phyloP scores from a whole-genome alignment of 92 coral and sea anemone species.

The Porites lobata region DNA sequence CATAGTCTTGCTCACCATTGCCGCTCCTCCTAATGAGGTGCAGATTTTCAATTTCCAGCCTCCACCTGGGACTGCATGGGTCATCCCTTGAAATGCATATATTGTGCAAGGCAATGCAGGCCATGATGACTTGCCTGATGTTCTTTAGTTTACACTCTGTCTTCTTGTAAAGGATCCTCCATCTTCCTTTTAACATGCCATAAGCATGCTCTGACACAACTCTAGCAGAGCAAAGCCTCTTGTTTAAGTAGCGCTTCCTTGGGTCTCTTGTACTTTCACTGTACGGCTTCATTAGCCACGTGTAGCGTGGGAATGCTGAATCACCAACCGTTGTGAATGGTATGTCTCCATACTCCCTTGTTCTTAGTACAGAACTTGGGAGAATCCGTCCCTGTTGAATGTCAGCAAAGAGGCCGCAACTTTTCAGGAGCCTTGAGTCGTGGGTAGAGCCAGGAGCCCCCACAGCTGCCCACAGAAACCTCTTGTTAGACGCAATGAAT shows the following conservation, averaged over 20 bases:
- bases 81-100: constrained; percentile 72
- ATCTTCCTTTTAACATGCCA: constrained; percentile 82
- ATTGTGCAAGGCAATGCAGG: constrained; percentile 74
- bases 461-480: constrained; percentile 76
- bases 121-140: constrained; percentile 66
- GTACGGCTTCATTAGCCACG: constrained; percentile 72
- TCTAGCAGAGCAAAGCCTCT: constrained; percentile 69
- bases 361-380: too few relatives aligned
- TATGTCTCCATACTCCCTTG: constrained; percentile 66
- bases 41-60: constrained; percentile 61
- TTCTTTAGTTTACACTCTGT: constrained; percentile 71
- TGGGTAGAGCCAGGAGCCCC: constrained; percentile 78
- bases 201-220: constrained; percentile 77
- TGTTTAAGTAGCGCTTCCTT: constrained; percentile 64
- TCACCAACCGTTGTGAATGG: constrained; percentile 73
- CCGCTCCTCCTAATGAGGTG: constrained; percentile 63
- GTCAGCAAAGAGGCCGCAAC: constrained; percentile 63
- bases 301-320: constrained; percentile 62
- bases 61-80: constrained; percentile 69
- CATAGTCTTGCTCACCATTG: constrained; percentile 42
- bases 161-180: constrained; percentile 81
- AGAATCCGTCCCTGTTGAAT: constrained; percentile 69
- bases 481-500: constrained; percentile 69
- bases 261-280: constrained; percentile 65
- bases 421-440: constrained; percentile 67